Conservation (phyloP, 2,888 invertebrate species). For the Tipula unca region DNA sequence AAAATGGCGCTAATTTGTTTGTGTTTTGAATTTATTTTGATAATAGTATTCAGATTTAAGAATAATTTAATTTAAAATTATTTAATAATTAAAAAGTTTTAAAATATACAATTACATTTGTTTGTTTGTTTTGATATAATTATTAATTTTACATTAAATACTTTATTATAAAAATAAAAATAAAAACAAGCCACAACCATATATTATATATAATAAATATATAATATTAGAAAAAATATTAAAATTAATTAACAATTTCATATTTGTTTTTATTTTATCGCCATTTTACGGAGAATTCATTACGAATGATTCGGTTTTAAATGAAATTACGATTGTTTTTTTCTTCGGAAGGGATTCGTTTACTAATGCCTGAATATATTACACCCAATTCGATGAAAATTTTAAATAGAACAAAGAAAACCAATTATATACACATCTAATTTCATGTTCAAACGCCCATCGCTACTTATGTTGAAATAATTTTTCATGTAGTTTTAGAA, state of each 20-base stretch:
- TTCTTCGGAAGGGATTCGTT: too few species aligned
- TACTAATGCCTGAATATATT: too few species aligned
- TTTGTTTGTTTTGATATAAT: background rate
- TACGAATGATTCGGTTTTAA: too few species aligned
- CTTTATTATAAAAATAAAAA: background rate
- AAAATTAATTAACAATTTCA: background rate
- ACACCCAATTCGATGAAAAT: too few species aligned
- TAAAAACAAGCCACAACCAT: slow-evolving; percentile 9
- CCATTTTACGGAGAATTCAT: background rate
- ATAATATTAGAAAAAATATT: background rate
- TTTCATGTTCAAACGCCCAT: too few species aligned
- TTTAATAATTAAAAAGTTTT: background rate
- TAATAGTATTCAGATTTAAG: background rate
- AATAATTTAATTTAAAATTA: background rate
- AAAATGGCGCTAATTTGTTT: background rate
- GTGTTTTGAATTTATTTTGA: background rate
- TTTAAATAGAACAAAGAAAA: too few species aligned
- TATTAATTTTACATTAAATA: background rate
- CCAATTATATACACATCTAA: too few species aligned
- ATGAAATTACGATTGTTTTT: too few species aligned
- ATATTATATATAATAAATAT: background rate
- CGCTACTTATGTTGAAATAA: too few species aligned
- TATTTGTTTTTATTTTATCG: background rate
- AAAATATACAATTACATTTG: background rate
- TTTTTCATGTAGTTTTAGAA: too few species aligned